Base-by-base conservation (phyloP, 2,797 vertebrate species). In the Pseudopleuronectes americanus region DNA sequence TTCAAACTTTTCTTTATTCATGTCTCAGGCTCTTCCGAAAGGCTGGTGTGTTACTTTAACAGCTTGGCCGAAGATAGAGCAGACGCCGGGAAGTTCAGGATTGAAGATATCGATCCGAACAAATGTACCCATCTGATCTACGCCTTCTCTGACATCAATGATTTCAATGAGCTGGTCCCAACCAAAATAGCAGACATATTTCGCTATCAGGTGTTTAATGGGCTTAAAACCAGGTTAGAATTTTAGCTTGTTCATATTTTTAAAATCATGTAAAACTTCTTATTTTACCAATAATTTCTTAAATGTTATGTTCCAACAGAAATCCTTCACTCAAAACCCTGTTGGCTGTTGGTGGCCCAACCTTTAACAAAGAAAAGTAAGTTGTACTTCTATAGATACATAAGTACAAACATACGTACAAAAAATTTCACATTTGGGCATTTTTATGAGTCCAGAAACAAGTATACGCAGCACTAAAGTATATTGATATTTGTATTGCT, bases 121-220 rank as follows among this genome's bases (percentile, higher is more conserved):
- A 84, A 94, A 38, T 96, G 95, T 49, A 95, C 94, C 28, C 95
- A 96, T 74, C 74, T 96, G 72, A 89, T 94, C 36, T 95, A 94
- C 21, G 93, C 92, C 52, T 95, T 95, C 82, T 84, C 94, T 4
- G 78, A 71, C 13, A 92, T 96, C 66, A 76, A 81, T 12, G 0
- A 52, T 2, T 0, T 2, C 19, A 67, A 53, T 21, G 19, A 91
- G 59, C 84, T 96, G 47, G 68, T 74, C 19, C 89, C 93, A 2
- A 84, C 62, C 16, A 80, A 81, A 47, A 64, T 23, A 73, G 80
- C 81, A 26, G 94, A 96, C 62, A 57, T 83, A 16, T 47, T 74
- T 17, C 64, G 84, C 6, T 95, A 95, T 68, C 26, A 65, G 2
- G 73, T 85, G 41, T 92, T 94, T 59, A 93, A 91, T 28, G 76